These are phyloP conservation scores for Oxyscelio sp. DNA, from an alignment of 2,888 invertebrate species.

Conservation along the genomic window DNA sequence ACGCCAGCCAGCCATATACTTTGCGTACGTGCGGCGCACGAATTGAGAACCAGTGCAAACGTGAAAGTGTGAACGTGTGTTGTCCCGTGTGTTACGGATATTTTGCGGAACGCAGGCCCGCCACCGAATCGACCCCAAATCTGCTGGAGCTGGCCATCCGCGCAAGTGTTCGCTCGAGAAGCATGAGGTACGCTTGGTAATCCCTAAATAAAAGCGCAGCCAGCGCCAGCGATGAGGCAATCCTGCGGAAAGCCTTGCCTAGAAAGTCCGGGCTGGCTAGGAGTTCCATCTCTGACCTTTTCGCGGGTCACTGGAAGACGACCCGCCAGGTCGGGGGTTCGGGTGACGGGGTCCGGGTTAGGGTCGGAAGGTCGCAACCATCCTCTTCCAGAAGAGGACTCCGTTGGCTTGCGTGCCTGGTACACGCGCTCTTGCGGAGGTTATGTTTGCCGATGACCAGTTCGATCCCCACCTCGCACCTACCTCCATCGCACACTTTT, in stretches of 20 bases:
- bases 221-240: constrained; percentile 15
- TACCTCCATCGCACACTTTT: constrained; percentile 44
- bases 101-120: constrained; percentile 17
- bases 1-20: constrained; percentile 65
- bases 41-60: constrained; percentile 77
- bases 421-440: constrained; percentile 66
- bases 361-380: too few species aligned
- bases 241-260: constrained; percentile 30
- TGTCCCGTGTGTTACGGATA: constrained; percentile 57
- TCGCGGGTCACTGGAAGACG: too few species aligned
- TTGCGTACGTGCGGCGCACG: constrained; percentile 49
- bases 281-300: constrained; percentile 4
- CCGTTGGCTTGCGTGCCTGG: constrained; percentile 15
- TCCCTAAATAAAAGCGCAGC: background rate
- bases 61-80: constrained; percentile 76
- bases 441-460: constrained; percentile 69
- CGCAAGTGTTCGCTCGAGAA: background rate
- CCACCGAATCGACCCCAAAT: constrained; percentile 2
- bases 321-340: too few species aligned
- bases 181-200: constrained; percentile 30
- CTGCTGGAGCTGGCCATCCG: background rate
- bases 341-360: too few species aligned
- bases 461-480: constrained; percentile 55
- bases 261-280: constrained; percentile 24
- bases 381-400: too few species aligned